Evolutionary conservation across 2,797 vertebrate genomes (phyloP).

Genomic region (Menidia menidia): DNA sequence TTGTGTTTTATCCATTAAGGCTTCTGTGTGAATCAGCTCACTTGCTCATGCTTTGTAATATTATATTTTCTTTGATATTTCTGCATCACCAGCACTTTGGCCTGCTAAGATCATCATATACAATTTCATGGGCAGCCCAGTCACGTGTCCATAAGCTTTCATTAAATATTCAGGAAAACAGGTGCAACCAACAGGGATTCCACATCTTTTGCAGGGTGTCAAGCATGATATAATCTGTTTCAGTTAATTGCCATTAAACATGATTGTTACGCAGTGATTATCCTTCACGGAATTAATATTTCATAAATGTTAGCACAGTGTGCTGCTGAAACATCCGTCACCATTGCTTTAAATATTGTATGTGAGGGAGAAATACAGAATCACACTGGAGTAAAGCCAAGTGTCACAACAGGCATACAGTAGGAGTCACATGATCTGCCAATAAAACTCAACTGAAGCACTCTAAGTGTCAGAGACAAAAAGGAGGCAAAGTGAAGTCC

Average conservation of each 20-base stretch:
- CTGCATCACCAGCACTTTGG: slow-evolving; percentile 37
- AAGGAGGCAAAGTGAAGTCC: slow-evolving; percentile 16
- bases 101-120: slow-evolving; percentile 63
- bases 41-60: slow-evolving; percentile 60
- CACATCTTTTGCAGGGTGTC: slow-evolving; percentile 41
- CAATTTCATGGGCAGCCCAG: slow-evolving; percentile 55
- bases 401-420: slow-evolving; percentile 43
- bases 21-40: slow-evolving; percentile 53
- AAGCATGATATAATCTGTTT: slow-evolving; percentile 43
- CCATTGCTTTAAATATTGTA: slow-evolving; percentile 47
- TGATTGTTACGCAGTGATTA: slow-evolving; percentile 28
- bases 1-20: slow-evolving; percentile 59
- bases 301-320: slow-evolving; percentile 51
- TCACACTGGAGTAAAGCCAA: slow-evolving; percentile 36
- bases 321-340: slow-evolving; percentile 25
- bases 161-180: slow-evolving; percentile 61
- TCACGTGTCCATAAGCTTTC: slow-evolving; percentile 55
- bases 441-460: slow-evolving; percentile 45
- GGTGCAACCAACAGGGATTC: slow-evolving; percentile 66
- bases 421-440: slow-evolving; percentile 48
- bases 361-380: slow-evolving; percentile 37
- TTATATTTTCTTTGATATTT: slow-evolving; percentile 59
- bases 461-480: slow-evolving; percentile 38
- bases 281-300: slow-evolving; percentile 45
- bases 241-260: slow-evolving; percentile 50